phyloP scores from a whole-genome alignment of 2,888 invertebrate species.

The Nysson spinosus region DNA sequence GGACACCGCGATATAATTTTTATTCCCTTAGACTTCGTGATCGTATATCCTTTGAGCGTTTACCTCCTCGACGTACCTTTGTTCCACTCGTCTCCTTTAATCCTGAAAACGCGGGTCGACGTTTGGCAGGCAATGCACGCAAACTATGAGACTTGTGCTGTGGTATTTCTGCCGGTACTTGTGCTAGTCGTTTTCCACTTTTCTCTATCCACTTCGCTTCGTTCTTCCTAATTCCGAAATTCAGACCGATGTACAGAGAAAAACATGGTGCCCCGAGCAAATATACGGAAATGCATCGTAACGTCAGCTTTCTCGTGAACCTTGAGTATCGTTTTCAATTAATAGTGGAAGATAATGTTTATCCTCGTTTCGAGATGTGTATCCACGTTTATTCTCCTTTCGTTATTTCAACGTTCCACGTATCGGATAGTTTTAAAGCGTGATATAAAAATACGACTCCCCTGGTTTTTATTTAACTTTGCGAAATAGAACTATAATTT shows the following conservation, averaged over 20 bases:
- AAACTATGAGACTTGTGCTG: slow-evolving; percentile 7
- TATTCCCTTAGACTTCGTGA: slow-evolving; percentile 4
- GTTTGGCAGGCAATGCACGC: slow-evolving; percentile 17
- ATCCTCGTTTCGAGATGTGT: no score
- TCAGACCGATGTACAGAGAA: no score
- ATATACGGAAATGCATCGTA: neutral
- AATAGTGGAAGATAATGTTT: no score
- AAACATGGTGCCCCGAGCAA: neutral
- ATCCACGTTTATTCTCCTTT: no score
- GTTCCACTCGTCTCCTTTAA: slow-evolving; percentile 26
- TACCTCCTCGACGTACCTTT: slow-evolving; percentile 19
- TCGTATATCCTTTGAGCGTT: slow-evolving; percentile 19
- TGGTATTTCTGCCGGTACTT: slow-evolving; percentile 14
- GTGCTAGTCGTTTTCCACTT: slow-evolving; percentile 14
- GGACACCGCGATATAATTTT: slow-evolving; percentile 42
- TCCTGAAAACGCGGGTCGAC: slow-evolving; percentile 24
- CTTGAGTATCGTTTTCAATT: no score
- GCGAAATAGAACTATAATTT: no score
- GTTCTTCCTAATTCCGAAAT: neutral
- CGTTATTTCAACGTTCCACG: no score
- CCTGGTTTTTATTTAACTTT: no score
- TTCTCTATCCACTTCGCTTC: slow-evolving; percentile 2
- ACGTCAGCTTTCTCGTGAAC: no score
- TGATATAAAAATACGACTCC: no score
- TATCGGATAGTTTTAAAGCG: no score